Base-by-base conservation (phyloP, 2,113 vertebrate species). In the Acrocephalus arundinaceus region DNA sequence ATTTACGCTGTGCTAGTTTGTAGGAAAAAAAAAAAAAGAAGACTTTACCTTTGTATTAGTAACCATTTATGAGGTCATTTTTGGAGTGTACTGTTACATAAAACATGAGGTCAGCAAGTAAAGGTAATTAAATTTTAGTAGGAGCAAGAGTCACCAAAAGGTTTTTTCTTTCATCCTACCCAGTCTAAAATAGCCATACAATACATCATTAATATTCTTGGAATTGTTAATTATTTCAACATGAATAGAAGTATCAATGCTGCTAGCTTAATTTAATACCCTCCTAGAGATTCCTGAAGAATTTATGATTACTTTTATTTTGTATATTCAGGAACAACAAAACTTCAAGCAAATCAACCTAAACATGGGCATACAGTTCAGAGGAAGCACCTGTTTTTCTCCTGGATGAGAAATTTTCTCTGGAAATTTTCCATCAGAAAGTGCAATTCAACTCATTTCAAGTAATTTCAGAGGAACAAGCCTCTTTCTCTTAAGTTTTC, bases 71-170 rank as follows among this genome's bases (percentile, higher is more conserved):
- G 93, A 97, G 97, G 96, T 97, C 93, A 97, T 97, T 97, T 98
- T 97, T 96, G 78, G 94, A 98, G 97, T 97, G 96, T 97, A 97
- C 92, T 96, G 74, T 97, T 98, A 97, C 96, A 98, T 97, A 98
- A 98, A 98, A 98, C 95, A 98, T 96, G 96, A 98, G 97, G 97
- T 98, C 97, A 98, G 95, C 97, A 98, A 97, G 95, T 93, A 97
- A 97, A 96, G 93, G 96, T 98, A 97, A 98, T 98, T 98, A 98
- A 97, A 98, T 98, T 98, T 98, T 97, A 98, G 97, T 96, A 96
- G 96, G 97, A 98, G 97, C 97, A 98, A 97, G 97, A 98, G 97
- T 98, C 98, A 98, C 97, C 96, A 94, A 96, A 97, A 98, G 94
- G 97, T 96, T 98, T 97, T 97, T 97, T 88, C 97, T 97, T 98